Evolutionary conservation across 2,797 vertebrate genomes (phyloP), one percentile per base, ranked within the genome.

Genomic region (Chiloscyllium punctatum): DNA sequence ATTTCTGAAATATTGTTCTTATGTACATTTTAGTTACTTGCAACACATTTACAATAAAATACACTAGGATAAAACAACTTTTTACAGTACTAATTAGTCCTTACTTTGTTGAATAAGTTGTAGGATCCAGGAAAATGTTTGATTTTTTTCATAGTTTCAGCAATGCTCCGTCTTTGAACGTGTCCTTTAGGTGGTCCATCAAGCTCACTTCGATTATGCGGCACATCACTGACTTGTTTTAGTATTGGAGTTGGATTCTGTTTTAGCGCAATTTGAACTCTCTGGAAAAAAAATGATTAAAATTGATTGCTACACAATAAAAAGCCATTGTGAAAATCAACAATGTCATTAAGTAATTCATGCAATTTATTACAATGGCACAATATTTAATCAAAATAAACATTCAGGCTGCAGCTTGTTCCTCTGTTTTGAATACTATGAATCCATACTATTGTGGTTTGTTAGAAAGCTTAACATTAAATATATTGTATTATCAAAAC

Each of bases 131-230:
- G 71, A 16, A 94, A 94, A 33, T 71, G 57, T 53, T 74, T 77
- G 27, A 33, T n/a, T 74, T 95, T 74, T 77, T 74, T 95, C 94
- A 92, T 27, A 0, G 90, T 92, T 92, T 92, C 90, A 7, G 90
- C 90, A 42, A 92, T 95, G 21, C 69, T 95, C 51, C 94, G 94
- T 69, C 18, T 66, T 68, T 92, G 90, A 69, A 92, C 13, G n/a
- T 69, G 18, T 92, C 66, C n/a, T 69, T 92, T 66, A 69, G 4
- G 1, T 42, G n/a, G n/a, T 21, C 68, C 62, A 68, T 21, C 62
- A 92, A 42, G 21, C 21, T 68, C 62, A 95, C 71, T 95, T n/a
- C n/a, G 69, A 77, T n/a, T 77, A 27, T 27, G n/a, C 3, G 15
- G 11, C 15, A 4, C 15, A 1, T 48, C 30, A 74, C 13, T 94